phyloP scores from a whole-genome alignment of 35 echinoderm and acorn worm species.

The Patiria miniata region DNA sequence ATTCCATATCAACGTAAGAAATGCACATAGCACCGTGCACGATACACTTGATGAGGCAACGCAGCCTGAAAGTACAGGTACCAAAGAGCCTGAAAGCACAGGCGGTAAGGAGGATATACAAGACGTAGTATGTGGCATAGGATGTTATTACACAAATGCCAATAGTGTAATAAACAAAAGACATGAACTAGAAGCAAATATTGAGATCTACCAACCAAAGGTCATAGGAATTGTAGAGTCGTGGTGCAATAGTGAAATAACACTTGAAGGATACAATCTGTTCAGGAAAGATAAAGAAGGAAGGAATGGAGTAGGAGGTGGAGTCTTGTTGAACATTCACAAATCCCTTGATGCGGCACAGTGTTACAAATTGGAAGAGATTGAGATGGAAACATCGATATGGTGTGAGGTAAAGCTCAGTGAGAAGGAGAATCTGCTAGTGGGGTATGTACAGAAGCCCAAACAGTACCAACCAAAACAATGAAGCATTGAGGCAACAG shows the following conservation, averaged over 20 bases:
- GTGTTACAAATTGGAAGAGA: background rate
- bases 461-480: background rate
- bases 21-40: too few species aligned
- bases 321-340: background rate
- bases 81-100: background rate
- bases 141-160: slow-evolving; percentile 26
- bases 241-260: background rate
- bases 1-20: too few species aligned
- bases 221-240: slow-evolving; percentile 1
- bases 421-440: slow-evolving; percentile 12
- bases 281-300: slow-evolving; percentile 12
- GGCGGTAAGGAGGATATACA: too few species aligned
- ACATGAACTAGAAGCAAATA: background rate
- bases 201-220: slow-evolving; percentile 37
- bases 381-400: background rate
- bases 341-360: background rate
- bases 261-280: background rate
- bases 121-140: background rate
- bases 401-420: slow-evolving; percentile 20
- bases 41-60: too few species aligned
- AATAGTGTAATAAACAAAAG: background rate
- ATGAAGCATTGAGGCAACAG: background rate
- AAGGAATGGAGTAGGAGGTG: background rate
- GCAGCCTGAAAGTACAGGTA: background rate
- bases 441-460: slow-evolving; percentile 7